Evolutionary conservation across 2,797 vertebrate species (phyloP), one percentile per base, ranked within the genome.

Genomic region (Phoxinus dragarum): DNA sequence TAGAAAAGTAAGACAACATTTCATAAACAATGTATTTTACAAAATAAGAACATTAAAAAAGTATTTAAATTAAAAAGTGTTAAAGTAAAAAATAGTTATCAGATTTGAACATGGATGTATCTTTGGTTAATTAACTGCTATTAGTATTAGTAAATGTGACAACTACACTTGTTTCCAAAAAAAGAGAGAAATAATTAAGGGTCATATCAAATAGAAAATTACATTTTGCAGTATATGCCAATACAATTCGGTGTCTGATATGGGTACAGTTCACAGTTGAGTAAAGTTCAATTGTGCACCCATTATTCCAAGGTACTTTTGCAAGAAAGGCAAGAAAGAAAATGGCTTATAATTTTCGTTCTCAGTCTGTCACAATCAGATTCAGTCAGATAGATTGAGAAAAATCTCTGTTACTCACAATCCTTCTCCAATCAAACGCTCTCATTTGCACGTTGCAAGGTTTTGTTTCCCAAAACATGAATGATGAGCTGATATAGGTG

Each of bases 381-480:
- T 71, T 80, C 40, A 27, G 23, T 64, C 27, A 47, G 67, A 61
- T 8, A 77, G 38, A 71, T 59, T 71, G 3, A 68, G 74, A 78
- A 42, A 44, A 44, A 68, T 76, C 16, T 66, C 2, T 84, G 73
- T 66, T 19, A 14, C 42, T 80, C 27, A 47, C 61, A 81, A 44
- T 31, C 23, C 36, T 56, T 31, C 27, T 61, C 31, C 59, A 79
- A 71, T 80, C 68, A 85, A 73, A 72, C 31, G 31, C 75, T 79
- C 31, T 86, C 36, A 42, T 84, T 69, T 84, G 34, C 74, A 76
- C 75, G 31, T 64, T 49, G 34, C 44, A 47, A 44, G 38, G 52
- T 71, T 84, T 78, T 84, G 75, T 76, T 84, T 84, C n/a, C 66
- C 38, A 36, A 67, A 81, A 56, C 38, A 75, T 61, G 34, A 85